A percentile compares a stretch with the other conserved stretches of the same genome.
Evolutionary conservation across 2,113 vertebrate genomes (phyloP).

Genomic region (Procapra przewalskii): DNA sequence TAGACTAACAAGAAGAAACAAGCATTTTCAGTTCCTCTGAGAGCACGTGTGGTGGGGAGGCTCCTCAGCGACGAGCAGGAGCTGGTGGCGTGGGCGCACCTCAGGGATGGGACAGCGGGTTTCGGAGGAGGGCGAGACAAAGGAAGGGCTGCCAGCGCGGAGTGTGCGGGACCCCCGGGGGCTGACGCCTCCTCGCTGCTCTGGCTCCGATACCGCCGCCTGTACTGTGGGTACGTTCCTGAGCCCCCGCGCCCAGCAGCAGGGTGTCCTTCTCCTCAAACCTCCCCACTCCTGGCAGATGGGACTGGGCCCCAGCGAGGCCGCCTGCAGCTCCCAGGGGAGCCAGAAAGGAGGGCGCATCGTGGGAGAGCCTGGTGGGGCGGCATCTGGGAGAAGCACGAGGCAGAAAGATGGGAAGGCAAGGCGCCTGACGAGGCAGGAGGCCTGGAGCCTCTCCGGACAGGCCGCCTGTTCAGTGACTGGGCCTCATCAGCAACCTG

Average conservation of each 20-base stretch:
- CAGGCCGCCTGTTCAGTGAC: neutral
- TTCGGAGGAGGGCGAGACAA: neutral
- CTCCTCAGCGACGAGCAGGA: neutral
- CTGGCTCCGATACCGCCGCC: fast-evolving
- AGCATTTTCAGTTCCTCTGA: too few species aligned
- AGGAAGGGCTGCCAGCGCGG: fast-evolving
- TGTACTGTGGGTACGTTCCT: neutral
- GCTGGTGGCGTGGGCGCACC: neutral
- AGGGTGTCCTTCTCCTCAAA: neutral
- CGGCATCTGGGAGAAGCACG: neutral
- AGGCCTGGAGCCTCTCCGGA: neutral
- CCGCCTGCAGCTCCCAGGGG: too few species aligned
- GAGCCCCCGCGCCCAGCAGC: neutral
- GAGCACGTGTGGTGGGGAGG: fast-evolving
- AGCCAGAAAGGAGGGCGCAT: too few species aligned
- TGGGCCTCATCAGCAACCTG: fast-evolving
- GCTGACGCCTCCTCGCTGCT: neutral
- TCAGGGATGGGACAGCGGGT: neutral
- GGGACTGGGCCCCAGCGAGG: neutral
- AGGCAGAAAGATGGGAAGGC: neutral
- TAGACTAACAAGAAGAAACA: neutral
- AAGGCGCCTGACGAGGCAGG: neutral
- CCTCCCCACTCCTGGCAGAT: neutral
- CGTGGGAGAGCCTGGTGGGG: neutral
- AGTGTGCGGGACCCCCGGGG: neutral